Evolutionary conservation across 2,113 vertebrate genomes (phyloP).

Genomic region (Bambusicola thoracicus): DNA sequence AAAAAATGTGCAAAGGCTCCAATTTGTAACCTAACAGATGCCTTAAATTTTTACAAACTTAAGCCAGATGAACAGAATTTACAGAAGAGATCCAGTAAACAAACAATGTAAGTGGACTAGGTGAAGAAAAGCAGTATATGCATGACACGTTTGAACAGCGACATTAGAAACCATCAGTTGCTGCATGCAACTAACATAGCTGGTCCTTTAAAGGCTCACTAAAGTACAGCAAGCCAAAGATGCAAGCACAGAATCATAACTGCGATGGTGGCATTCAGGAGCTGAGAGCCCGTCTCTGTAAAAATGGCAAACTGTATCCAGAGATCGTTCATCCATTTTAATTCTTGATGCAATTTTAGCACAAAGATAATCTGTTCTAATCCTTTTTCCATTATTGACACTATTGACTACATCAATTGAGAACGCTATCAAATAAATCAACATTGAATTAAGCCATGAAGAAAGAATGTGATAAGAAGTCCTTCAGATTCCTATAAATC

Average conservation of each 20-base stretch:
- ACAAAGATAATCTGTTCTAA: constrained; percentile 74
- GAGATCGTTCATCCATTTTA: constrained; percentile 18
- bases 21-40: neutral
- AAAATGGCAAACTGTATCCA: neutral
- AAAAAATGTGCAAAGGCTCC: neutral
- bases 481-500: constrained; percentile 71
- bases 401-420: constrained; percentile 63
- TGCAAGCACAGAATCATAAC: neutral
- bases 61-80: neutral
- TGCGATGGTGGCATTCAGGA: neutral
- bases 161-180: neutral
- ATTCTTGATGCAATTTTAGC: constrained; percentile 65
- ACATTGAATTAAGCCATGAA: constrained; percentile 71
- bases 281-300: neutral
- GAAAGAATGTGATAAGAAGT: constrained; percentile 68
- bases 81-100: neutral
- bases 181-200: neutral
- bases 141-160: neutral
- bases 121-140: neutral
- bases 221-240: neutral
- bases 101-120: neutral
- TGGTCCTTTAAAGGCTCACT: neutral
- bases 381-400: constrained; percentile 74
- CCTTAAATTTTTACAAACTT: neutral
- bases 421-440: constrained; percentile 75